Base-by-base conservation (phyloP, 2,888 invertebrate species). In the Rhodophaea formosa region DNA sequence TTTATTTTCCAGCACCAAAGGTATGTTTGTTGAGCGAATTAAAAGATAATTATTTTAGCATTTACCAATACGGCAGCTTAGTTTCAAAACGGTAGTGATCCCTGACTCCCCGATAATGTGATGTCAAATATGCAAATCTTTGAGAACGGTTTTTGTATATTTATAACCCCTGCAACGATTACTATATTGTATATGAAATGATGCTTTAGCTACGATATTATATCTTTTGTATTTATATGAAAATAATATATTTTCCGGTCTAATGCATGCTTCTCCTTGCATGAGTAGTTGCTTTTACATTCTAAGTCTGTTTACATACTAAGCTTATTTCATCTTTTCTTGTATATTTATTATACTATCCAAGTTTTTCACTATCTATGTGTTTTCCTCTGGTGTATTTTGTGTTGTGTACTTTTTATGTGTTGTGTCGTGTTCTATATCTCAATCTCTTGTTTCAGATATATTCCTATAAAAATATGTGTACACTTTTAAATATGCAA, bases 51-150 rank as follows among this genome's bases (percentile, higher is more conserved):
- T 75, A 78, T 74, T 76, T 81, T 89, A 88, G 88, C 91, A 91
- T 91, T 91, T 91, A 91, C 91, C 91, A 91, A 91, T 86, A 88
- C 84, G 90, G 89, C 90, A 89, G 90, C 88, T 86, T 89, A 83
- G 80, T 75, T 74, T 67, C 74, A 70, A 73, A 68, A 74, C 59
- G 62, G 79, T 86, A 87, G 86, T 71, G 64, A 62, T 69, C 80
- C 80, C 67, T 59, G 62, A 69, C 64, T 69, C 76, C 77, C 67
- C 69, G 71, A 74, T 78, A 75, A 71, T 79, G 76, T 72, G 61
- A 56, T 58, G 58, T 61, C 59, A 59, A 53, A 47, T 47, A 58
- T 60, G 57, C 53, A 53, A 59, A 61, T 53, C 49, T 56, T 49
- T 44, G 62, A 68, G 59, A 70, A 68, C 67, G 64, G 70, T 69